These are phyloP conservation scores for Syngnathus acus DNA, from an alignment of 2,797 vertebrate genomes.

Conservation along the genomic window DNA sequence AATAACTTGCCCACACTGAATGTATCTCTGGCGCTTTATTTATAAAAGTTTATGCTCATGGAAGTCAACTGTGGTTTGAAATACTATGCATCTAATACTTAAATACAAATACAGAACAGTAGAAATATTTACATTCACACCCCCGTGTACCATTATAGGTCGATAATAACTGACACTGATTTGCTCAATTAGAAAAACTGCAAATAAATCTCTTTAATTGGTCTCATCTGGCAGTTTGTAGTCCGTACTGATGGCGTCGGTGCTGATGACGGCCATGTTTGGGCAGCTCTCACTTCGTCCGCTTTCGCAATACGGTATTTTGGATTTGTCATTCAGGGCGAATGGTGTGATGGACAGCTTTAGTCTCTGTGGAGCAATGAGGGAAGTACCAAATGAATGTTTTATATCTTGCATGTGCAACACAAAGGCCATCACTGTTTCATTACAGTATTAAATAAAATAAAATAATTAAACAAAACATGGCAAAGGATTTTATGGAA, in stretches of 20 bases:
- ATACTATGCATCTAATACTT: neutral
- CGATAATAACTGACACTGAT: neutral
- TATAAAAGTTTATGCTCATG: neutral
- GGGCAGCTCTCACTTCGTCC: slow-evolving; percentile 19
- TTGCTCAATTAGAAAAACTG: slow-evolving; percentile 9
- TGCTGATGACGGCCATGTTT: slow-evolving; percentile 30
- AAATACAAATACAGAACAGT: neutral
- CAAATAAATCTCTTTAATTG: slow-evolving; percentile 29
- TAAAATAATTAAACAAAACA: too few species aligned
- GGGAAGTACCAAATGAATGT: slow-evolving; percentile 10
- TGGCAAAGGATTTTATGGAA: too few species aligned
- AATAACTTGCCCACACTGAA: slow-evolving; percentile 24
- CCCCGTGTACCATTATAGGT: too few species aligned
- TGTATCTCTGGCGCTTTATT: slow-evolving; percentile 6
- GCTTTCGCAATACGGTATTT: slow-evolving; percentile 44
- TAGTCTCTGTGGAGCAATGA: slow-evolving; percentile 52
- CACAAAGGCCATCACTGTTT: neutral
- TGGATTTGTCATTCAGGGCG: slow-evolving; percentile 43
- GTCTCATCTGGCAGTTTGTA: slow-evolving; percentile 46
- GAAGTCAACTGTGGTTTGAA: neutral
- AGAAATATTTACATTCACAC: neutral
- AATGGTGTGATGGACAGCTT: slow-evolving; percentile 61
- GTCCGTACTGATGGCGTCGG: slow-evolving; percentile 3
- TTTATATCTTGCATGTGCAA: neutral
- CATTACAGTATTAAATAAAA: too few species aligned